These are phyloP conservation scores for Branchinecta sandiegonensis DNA, from an alignment of 2,888 invertebrate genomes.

Conservation along the genomic window DNA sequence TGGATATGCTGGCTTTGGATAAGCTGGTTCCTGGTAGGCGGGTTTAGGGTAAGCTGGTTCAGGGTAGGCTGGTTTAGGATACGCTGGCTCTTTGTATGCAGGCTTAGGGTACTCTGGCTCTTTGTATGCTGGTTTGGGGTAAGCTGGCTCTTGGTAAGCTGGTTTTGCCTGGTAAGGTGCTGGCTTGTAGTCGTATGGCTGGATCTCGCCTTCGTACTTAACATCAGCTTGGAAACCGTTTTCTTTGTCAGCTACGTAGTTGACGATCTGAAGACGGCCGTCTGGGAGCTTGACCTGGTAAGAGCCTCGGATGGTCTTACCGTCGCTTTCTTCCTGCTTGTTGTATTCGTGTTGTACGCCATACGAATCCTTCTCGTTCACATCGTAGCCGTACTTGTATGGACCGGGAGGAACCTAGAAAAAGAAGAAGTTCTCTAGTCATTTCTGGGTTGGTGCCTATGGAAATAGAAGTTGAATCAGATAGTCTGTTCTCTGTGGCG, in stretches of 20 bases:
- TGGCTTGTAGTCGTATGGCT: conserved; percentile 12
- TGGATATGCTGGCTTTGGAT: not conserved
- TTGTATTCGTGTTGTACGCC: conserved; percentile 12
- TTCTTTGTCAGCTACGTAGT: not conserved
- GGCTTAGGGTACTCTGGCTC: not conserved
- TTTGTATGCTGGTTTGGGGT: conserved; percentile 3
- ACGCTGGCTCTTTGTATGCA: conserved; percentile 13
- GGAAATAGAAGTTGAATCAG: no score
- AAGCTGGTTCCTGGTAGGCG: conserved; percentile 4
- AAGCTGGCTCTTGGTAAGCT: not conserved
- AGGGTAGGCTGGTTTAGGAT: not conserved
- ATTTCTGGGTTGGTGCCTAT: no score
- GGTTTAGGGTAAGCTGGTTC: not conserved
- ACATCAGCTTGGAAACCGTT: conserved; percentile 11
- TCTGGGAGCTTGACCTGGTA: conserved; percentile 13
- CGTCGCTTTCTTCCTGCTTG: not conserved
- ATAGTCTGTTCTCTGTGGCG: no score
- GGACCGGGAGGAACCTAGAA: not conserved
- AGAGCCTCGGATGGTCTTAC: not conserved
- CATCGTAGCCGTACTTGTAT: conserved; percentile 1
- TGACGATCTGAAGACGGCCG: conserved; percentile 6
- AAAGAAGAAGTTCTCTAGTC: not conserved
- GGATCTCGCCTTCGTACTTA: not conserved
- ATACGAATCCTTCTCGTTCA: not conserved
- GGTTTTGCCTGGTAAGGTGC: not conserved